Evolutionary conservation across 2,888 invertebrate genomes (phyloP), one percentile per base, ranked within the genome.

Genomic region (Holacanthella duospinosa): DNA sequence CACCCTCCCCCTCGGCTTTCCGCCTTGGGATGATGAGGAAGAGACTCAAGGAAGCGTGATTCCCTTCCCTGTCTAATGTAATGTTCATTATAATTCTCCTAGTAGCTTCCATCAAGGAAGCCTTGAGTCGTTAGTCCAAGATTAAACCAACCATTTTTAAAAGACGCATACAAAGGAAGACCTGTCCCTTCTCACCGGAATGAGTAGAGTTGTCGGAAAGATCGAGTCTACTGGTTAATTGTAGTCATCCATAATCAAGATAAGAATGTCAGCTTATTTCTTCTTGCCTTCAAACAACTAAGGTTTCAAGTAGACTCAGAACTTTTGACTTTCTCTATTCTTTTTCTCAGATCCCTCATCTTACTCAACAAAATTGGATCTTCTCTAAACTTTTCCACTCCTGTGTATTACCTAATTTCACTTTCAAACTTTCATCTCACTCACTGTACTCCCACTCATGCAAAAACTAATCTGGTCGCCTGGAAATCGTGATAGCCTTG

Each of bases 241-340:
- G 48, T n/a, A 48, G 48, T 48, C 48, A 48, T 48, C 21, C 21
- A 48, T 48, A n/a, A 48, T 9, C 48, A n/a, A n/a, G 48, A 48
- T 48, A 48, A 48, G 48, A 21, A 21, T 48, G 48, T 48, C 48
- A 48, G 12, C 12, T 21, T 21, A n/a, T 36, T 36, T 12, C 36
- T 36, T 16, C 36, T 36, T 16, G 16, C 6, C n/a, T n/a, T n/a
- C n/a, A n/a, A n/a, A n/a, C n/a, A n/a, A n/a, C n/a, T n/a, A n/a
- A n/a, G n/a, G n/a, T n/a, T n/a, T n/a, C n/a, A n/a, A n/a, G n/a
- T n/a, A n/a, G n/a, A n/a, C n/a, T n/a, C n/a, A 36, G 36, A 36
- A 36, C 36, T 36, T 36, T 36, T 36, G 36, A 36, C 36, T 36
- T 36, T 36, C 16, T n/a, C n/a, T n/a, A n/a, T n/a, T n/a, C 48